phyloP scores from a whole-genome alignment of 2,888 invertebrate species.

The Pollenia amentaria region DNA sequence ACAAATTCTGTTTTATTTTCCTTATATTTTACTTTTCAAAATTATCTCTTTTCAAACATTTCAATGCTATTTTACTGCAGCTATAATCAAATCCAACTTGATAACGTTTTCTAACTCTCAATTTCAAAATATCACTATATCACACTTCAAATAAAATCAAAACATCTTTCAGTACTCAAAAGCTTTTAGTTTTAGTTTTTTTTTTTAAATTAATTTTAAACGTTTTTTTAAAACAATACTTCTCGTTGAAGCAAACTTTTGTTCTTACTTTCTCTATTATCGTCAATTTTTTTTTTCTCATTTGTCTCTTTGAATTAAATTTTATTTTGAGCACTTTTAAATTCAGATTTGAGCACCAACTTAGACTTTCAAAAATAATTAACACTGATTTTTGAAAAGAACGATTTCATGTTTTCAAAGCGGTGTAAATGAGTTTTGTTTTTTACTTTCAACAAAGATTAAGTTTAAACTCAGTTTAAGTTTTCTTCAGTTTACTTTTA shows the following conservation, averaged over 20 bases:
- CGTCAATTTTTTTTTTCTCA: slow-evolving; percentile 54
- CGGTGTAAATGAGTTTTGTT: slow-evolving; percentile 54
- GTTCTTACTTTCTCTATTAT: slow-evolving; percentile 33
- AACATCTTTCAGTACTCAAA: slow-evolving; percentile 71
- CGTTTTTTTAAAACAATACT: slow-evolving; percentile 42
- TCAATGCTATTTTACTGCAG: slow-evolving; percentile 70
- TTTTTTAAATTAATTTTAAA: slow-evolving; percentile 25
- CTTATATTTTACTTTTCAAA: slow-evolving; percentile 28
- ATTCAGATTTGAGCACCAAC: slow-evolving; percentile 70
- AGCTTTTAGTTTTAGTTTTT: slow-evolving; percentile 66
- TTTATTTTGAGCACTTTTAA: slow-evolving; percentile 68
- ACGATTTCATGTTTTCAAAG: slow-evolving; percentile 42
- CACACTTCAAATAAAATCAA: slow-evolving; percentile 72
- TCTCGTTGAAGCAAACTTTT: slow-evolving; percentile 23
- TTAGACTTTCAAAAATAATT: slow-evolving; percentile 63
- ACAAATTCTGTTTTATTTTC: slow-evolving; percentile 22
- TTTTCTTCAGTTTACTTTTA: slow-evolving; percentile 56
- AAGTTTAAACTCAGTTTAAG: slow-evolving; percentile 9
- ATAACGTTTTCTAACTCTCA: slow-evolving; percentile 71
- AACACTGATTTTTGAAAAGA: slow-evolving; percentile 63
- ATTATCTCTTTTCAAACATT: slow-evolving; percentile 64
- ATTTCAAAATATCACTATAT: slow-evolving; percentile 70
- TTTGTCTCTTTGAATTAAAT: slow-evolving; percentile 47
- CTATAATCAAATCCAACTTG: slow-evolving; percentile 64
- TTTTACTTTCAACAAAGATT: slow-evolving; percentile 15